These are phyloP conservation scores for Cybosia mesomella DNA, from an alignment of 2,888 invertebrate genomes.

Conservation along the genomic window DNA sequence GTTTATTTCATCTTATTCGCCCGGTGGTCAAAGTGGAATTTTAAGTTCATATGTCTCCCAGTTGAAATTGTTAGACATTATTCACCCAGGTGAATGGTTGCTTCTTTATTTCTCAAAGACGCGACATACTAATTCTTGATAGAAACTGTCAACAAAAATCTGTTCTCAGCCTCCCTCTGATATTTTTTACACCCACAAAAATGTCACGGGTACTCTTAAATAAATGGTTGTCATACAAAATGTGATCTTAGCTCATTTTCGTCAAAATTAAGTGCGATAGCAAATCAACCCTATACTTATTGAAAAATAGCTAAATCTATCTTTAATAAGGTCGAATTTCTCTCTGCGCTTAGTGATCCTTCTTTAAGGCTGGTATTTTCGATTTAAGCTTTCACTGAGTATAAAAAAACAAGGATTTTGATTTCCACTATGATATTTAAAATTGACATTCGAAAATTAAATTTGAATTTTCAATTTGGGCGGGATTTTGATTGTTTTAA, in stretches of 20 bases:
- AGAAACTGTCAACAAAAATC: not conserved
- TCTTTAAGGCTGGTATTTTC: conserved; percentile 39
- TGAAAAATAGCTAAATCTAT: conserved; percentile 54
- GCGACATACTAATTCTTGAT: too few species aligned
- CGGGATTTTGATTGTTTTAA: too few species aligned
- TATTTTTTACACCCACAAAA: conserved; percentile 23
- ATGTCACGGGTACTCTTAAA: conserved; percentile 17
- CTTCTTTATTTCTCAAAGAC: too few species aligned
- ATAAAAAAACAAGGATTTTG: not conserved
- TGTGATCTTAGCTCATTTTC: conserved; percentile 52
- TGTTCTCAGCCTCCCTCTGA: not conserved
- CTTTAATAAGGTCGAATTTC: conserved; percentile 59
- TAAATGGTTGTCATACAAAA: conserved; percentile 37
- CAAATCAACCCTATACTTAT: conserved; percentile 47
- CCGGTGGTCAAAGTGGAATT: too few species aligned
- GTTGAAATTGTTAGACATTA: too few species aligned
- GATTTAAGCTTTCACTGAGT: not conserved
- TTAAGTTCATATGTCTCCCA: too few species aligned
- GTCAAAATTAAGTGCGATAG: conserved; percentile 40
- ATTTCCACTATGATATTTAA: too few species aligned
- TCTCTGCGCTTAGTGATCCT: conserved; percentile 42
- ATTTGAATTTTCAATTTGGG: too few species aligned
- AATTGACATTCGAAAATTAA: too few species aligned
- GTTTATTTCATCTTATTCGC: too few species aligned
- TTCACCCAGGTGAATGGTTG: too few species aligned